Evolutionary conservation across 2,888 invertebrate genomes (phyloP).

Genomic region (Agonum fuliginosum): DNA sequence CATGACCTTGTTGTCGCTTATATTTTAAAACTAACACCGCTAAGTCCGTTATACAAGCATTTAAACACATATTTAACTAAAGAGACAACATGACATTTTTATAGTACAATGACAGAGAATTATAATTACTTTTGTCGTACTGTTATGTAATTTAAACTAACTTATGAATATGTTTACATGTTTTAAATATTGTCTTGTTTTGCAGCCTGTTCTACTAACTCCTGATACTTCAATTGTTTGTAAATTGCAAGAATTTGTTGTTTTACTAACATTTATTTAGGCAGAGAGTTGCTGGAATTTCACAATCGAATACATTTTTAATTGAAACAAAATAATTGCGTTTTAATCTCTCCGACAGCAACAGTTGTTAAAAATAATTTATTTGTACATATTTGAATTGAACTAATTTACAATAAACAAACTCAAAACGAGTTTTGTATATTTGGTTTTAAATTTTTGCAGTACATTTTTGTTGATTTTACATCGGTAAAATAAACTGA

Average conservation of each 20-base stretch:
- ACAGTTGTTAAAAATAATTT: conserved; percentile 15
- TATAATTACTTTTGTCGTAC: conserved; percentile 8
- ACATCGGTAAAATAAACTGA: no score
- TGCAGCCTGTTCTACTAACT: conserved; percentile 6
- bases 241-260: conserved; percentile 28
- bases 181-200: background rate
- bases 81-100: conserved; percentile 40
- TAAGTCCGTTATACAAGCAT: conserved; percentile 30
- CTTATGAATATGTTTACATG: background rate
- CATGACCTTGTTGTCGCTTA: background rate
- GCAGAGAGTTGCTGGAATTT: conserved; percentile 26
- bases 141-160: conserved; percentile 34
- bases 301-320: background rate
- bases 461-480: no score
- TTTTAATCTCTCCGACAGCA: conserved; percentile 12
- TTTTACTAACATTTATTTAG: conserved; percentile 13
- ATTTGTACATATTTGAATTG: conserved; percentile 7
- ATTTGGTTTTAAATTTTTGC: background rate
- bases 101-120: conserved; percentile 26
- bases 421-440: no score
- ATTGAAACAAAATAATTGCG: conserved; percentile 11
- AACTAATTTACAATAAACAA: conserved; percentile 24
- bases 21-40: conserved; percentile 16
- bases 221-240: conserved; percentile 9
- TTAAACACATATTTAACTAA: conserved; percentile 27